Evolutionary conservation across 2,888 invertebrate genomes (phyloP).

Genomic region (Aspidapion aeneum): DNA sequence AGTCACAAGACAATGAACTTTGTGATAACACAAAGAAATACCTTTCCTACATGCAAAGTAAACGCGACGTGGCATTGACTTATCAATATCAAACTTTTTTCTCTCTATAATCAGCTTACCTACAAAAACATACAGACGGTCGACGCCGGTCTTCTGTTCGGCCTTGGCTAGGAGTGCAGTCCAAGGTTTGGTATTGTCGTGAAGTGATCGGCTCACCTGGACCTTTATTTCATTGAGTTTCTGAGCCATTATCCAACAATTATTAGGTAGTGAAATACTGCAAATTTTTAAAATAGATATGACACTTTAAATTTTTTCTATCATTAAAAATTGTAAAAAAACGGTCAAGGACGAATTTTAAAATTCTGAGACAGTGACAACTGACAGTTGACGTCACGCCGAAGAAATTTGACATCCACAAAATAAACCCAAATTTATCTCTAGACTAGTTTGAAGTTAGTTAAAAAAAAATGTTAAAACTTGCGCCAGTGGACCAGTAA

Average conservation of each 20-base stretch:
- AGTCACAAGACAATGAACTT: not conserved
- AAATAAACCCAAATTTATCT: no score
- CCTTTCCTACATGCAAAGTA: not conserved
- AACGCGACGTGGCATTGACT: not conserved
- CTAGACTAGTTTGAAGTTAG: no score
- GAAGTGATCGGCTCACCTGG: slow-evolving; percentile 57
- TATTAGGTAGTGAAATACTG: not conserved
- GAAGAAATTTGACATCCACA: no score
- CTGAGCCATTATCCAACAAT: slow-evolving; percentile 42
- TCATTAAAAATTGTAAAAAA: no score
- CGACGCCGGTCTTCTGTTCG: slow-evolving; percentile 71
- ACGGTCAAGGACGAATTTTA: no score
- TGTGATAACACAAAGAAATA: not conserved
- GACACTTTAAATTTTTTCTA: slow-evolving; percentile 1
- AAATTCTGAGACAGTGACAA: no score
- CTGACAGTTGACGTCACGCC: no score
- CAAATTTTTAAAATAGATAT: slow-evolving; percentile 8
- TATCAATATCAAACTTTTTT: not conserved
- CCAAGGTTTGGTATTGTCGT: slow-evolving; percentile 72
- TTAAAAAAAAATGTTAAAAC: no score
- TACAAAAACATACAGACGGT: slow-evolving; percentile 70
- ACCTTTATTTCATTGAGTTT: slow-evolving; percentile 56
- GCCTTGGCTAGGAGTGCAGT: slow-evolving; percentile 59
- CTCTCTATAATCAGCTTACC: no score
- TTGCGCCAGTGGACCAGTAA: no score